Percentiles rank a stretch among this genome's conserved stretches.
Evolutionary conservation across 2,113 vertebrate genomes (phyloP).

Genomic region (Leucopsar rothschildi): DNA sequence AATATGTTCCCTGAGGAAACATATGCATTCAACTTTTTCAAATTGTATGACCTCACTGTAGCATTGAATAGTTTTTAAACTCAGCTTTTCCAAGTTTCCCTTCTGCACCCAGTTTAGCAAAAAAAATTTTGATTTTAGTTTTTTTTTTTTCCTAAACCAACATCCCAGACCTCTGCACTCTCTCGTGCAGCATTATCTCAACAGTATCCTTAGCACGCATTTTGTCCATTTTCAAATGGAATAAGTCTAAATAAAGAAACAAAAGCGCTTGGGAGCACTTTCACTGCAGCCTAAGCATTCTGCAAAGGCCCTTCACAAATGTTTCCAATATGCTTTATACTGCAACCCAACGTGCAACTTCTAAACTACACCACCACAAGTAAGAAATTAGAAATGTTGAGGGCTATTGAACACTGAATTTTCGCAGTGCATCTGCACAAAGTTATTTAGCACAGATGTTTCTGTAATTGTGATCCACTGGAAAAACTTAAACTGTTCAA

Average conservation of each 20-base stretch:
- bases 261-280: constrained; percentile 47
- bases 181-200: not conserved
- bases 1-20: not conserved
- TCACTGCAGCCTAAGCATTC: constrained; percentile 50
- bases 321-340: constrained; percentile 59
- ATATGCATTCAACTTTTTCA: not conserved
- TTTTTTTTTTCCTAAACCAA: not conserved
- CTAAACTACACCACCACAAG: constrained; percentile 58
- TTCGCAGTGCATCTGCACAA: constrained; percentile 36
- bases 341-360: constrained; percentile 52
- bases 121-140: not conserved
- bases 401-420: constrained; percentile 60
- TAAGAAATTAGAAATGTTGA: constrained; percentile 70
- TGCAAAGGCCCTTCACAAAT: constrained; percentile 55
- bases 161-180: not conserved
- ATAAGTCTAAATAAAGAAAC: constrained; percentile 57
- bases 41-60: not conserved
- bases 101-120: not conserved
- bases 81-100: not conserved
- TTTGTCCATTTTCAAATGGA: constrained; percentile 43
- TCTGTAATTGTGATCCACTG: constrained; percentile 45
- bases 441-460: constrained; percentile 44
- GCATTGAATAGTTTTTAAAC: not conserved
- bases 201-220: not conserved
- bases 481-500: constrained; percentile 54